Conservation (phyloP, 2,113 vertebrate species). For the Plecturocebus donacophilus region DNA sequence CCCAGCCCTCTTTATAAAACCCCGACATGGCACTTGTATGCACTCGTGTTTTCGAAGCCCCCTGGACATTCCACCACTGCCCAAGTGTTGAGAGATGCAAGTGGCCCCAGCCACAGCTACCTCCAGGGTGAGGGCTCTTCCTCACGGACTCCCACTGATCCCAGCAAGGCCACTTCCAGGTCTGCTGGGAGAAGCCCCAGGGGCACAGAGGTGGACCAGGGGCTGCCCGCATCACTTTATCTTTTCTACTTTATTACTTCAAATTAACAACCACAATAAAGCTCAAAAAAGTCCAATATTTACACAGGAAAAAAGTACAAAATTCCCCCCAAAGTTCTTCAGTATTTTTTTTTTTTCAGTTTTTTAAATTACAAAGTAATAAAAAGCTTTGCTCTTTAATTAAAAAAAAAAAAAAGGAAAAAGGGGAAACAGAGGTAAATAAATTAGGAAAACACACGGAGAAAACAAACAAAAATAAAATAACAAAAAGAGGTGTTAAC, state of each 20-base stretch:
- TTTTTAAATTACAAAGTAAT: constrained; percentile 93
- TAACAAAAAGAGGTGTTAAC: constrained; percentile 83
- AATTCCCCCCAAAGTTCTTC: constrained; percentile 90
- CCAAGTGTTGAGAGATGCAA: accelerated
- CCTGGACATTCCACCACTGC: neutral
- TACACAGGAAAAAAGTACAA: constrained; percentile 94
- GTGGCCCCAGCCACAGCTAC: neutral
- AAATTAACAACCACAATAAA: constrained; percentile 93
- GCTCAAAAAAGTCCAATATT: constrained; percentile 93
- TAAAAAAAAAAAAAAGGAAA: constrained; percentile 83
- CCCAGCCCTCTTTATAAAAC: neutral
- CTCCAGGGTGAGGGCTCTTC: neutral
- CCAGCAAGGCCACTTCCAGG: neutral
- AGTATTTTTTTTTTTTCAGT: constrained; percentile 86
- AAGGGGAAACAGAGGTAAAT: constrained; percentile 82
- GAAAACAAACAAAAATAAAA: constrained; percentile 81
- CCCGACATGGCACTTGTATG: accelerated
- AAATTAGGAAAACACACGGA: constrained; percentile 84
- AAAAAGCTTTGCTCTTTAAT: constrained; percentile 91
- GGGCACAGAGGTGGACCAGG: constrained; percentile 52
- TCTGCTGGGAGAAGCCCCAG: neutral
- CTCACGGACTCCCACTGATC: neutral
- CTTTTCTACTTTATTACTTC: constrained; percentile 94
- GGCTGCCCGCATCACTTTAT: constrained; percentile 82
- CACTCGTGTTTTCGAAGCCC: neutral